Base-by-base conservation (phyloP, 2,797 vertebrate species). In the Lateolabrax maculatus region DNA sequence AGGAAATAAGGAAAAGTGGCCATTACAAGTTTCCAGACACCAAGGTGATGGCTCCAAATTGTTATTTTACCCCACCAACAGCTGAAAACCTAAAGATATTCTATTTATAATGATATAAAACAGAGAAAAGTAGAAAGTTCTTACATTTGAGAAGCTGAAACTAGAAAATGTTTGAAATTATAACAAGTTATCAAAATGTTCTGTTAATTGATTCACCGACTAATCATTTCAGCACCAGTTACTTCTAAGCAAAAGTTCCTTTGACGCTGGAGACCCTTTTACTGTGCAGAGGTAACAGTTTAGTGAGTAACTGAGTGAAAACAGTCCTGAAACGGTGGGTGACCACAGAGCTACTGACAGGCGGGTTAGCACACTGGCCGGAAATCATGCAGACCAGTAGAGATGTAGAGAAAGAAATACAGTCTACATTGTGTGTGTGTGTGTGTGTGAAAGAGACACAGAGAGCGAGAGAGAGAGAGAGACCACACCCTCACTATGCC, bases 401-500 rank as follows among this genome's bases (percentile, higher is more conserved):
- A 78, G 65, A 78, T 37, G 37, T 70, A 56, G 60, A 62, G 66
- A 9, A 31, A 52, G 78, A 68, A 71, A 71, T 49, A 62, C 31
- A 60, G 62, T 39, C 73, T 68, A 77, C 57, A 79, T 18, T 34
- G 64, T 41, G 46, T 63, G 72, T 41, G 58, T 46, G 72, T 53
- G 46, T 56, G 65, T 51, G 72, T 65, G 36, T 12, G 6, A 19
- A 43, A 3, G 52, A n/a, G 29, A 29, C 52, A 71, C 53, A 76
- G 72, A 71, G 56, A 87, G 55, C 78, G 63, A 74, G 53, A 49
- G 44, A 23, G 71, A 71, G 81, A 61, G 74, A 61, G 83, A 87
- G 85, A 93, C 92, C 91, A 91, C 91, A 85, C 90, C 92, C 90
- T 91, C 86, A 29, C 85, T 75, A 79, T 93, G 85, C 91, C 84